Evolutionary conservation across 2,888 invertebrate genomes (phyloP), one percentile per base, ranked within the genome.

Genomic region (Imbricaverruca yamaguchii): DNA sequence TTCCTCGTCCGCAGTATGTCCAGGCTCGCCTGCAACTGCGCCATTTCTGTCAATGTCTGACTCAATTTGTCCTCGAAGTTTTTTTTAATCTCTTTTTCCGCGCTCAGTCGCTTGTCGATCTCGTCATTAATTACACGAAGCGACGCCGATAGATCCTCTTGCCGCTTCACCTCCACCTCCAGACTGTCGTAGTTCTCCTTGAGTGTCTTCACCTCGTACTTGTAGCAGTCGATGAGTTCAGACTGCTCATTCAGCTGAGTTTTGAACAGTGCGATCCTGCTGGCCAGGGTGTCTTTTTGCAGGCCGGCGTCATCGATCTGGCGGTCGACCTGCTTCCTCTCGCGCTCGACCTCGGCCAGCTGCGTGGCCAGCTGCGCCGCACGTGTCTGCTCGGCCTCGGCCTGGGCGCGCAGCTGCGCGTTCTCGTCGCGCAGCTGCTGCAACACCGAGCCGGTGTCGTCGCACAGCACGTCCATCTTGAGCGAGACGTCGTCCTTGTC

Each of bases 1-100:
- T 39, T 53, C 53, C 23, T 74, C 3, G 53, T 53, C 25, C 39
- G 25, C 12, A 74, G 53, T 4, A 15, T 7, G 4, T 74, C 53
- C 25, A 15, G 15, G 18, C 74, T 74, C n/a, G 11, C 8, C 15
- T 53, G 53, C n/a, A 74, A 18, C 74, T 74, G 74, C 18, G 74
- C 74, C 15, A 74, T 18, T 21, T 74, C 74, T 15, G 74, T 74
- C 74, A 74, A 3, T 7, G 7, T 53, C 18, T 53, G 74, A 53
- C 18, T 74, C 39, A 74, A 11, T 74, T 53, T 74, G 53, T 74
- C 53, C 74, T 74, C 74, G 74, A 74, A 74, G 74, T 74, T 74
- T 74, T 74, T 74, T 74, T 74, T 74, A 53, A 74, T 53, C 74
- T 74, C 74, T 74, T 74, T 74, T 74, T 74, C 74, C 53, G 74